Conservation (phyloP, 2,797 vertebrate genomes). For the Graptemys geographica region DNA sequence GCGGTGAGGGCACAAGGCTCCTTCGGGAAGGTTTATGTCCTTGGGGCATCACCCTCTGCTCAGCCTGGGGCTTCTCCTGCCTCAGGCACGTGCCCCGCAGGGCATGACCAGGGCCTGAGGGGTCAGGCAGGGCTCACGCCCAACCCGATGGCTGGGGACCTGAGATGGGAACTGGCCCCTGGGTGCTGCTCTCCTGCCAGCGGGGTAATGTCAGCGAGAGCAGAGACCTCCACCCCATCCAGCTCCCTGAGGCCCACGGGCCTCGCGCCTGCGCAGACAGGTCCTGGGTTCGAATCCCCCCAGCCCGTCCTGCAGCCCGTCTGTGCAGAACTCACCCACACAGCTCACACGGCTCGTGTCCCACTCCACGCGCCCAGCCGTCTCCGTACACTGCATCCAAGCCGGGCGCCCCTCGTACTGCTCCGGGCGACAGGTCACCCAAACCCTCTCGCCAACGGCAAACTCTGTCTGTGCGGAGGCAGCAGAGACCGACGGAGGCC, state of each 20-base stretch:
- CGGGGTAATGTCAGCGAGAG: background rate
- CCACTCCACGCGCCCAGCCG: background rate
- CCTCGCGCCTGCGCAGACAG: background rate
- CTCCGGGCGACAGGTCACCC: fast-evolving
- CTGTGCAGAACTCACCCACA: background rate
- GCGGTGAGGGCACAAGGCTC: background rate
- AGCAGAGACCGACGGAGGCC: background rate
- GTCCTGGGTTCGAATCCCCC: background rate
- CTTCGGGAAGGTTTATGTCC: background rate
- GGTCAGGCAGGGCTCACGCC: background rate
- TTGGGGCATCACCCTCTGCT: background rate
- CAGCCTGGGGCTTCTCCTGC: background rate
- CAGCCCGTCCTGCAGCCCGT: too few species aligned
- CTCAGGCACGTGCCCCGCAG: too few species aligned
- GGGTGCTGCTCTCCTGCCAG: background rate
- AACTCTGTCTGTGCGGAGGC: background rate
- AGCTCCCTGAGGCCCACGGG: background rate
- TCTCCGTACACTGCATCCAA: background rate
- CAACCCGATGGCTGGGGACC: background rate
- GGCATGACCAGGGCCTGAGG: background rate
- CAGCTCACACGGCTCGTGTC: background rate
- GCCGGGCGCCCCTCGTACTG: fast-evolving
- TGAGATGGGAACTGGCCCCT: background rate
- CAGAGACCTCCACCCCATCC: background rate
- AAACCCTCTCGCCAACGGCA: fast-evolving